Evolutionary conservation across 1,140 invertebrate genomes (phyloP).

Genomic region (Pseudomyrmex flavicornis): DNA sequence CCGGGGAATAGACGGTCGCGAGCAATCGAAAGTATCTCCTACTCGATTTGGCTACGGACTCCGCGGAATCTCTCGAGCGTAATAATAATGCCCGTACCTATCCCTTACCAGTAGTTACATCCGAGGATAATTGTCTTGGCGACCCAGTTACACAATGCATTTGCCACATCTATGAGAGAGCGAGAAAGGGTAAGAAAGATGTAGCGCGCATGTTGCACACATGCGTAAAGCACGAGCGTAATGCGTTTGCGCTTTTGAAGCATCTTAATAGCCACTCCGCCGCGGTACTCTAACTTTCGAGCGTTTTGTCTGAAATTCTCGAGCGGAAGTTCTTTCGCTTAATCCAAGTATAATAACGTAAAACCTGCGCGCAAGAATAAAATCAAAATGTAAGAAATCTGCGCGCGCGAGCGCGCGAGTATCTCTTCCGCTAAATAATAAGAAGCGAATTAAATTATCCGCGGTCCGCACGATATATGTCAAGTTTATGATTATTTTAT

Average conservation of each 20-base stretch:
- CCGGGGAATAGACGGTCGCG: slow-evolving; percentile 53
- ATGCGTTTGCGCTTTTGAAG: slow-evolving; percentile 43
- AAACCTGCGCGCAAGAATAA: neutral
- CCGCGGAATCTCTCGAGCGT: slow-evolving; percentile 61
- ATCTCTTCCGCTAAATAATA: neutral
- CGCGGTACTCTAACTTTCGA: slow-evolving; percentile 30
- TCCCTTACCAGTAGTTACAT: slow-evolving; percentile 62
- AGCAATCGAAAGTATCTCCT: slow-evolving; percentile 71
- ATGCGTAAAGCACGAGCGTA: neutral
- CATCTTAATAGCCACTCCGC: slow-evolving; percentile 54
- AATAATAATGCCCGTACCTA: slow-evolving; percentile 60
- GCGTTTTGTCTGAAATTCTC: slow-evolving; percentile 56
- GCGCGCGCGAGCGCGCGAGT: too few relatives aligned
- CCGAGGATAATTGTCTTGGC: slow-evolving; percentile 65
- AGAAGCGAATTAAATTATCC: neutral
- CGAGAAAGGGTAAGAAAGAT: neutral
- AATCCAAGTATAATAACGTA: slow-evolving; percentile 39
- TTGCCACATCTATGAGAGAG: slow-evolving; percentile 12
- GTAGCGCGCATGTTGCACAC: neutral
- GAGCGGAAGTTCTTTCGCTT: slow-evolving; percentile 33
- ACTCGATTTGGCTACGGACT: slow-evolving; percentile 66
- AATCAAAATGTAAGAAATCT: neutral
- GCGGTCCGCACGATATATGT: neutral
- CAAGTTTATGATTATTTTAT: slow-evolving; percentile 1
- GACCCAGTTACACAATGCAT: slow-evolving; percentile 53